These are phyloP conservation scores for Lypha dubia DNA, from an alignment of 2,888 invertebrate species.

Conservation along the genomic window DNA sequence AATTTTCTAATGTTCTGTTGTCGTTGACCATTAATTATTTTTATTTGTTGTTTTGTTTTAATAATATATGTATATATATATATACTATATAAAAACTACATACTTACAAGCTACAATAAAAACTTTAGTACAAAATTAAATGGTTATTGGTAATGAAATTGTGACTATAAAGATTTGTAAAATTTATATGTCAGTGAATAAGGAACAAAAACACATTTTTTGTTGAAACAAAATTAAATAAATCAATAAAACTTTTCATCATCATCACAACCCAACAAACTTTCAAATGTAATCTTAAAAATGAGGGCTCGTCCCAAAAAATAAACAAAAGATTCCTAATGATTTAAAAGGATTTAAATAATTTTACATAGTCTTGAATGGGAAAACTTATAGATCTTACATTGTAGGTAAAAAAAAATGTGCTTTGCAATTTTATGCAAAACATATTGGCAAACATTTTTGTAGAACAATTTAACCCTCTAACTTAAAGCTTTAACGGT, in stretches of 20 bases:
- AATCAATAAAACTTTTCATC: not conserved
- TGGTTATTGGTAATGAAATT: slow-evolving; percentile 28
- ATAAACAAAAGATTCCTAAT: no score
- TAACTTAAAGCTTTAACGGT: no score
- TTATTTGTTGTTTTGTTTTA: slow-evolving; percentile 16
- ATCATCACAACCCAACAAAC: not conserved
- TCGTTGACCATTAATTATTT: slow-evolving; percentile 32
- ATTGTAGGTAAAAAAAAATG: no score
- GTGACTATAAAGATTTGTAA: slow-evolving; percentile 5
- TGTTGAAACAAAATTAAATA: not conserved
- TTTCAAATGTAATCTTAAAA: not conserved
- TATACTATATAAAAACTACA: not conserved
- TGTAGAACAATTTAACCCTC: no score
- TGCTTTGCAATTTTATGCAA: no score
- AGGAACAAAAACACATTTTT: slow-evolving; percentile 22
- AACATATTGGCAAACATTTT: no score
- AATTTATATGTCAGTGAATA: not conserved
- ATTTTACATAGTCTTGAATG: no score
- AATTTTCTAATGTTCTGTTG: slow-evolving; percentile 54
- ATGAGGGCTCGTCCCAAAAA: no score
- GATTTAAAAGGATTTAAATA: no score
- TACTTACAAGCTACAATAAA: slow-evolving; percentile 2
- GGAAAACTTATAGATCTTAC: no score
- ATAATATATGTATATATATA: slow-evolving; percentile 40
- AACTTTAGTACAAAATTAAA: slow-evolving; percentile 13